phyloP scores from a whole-genome alignment of 2,797 vertebrate species.

The Oreortyx pictus region DNA sequence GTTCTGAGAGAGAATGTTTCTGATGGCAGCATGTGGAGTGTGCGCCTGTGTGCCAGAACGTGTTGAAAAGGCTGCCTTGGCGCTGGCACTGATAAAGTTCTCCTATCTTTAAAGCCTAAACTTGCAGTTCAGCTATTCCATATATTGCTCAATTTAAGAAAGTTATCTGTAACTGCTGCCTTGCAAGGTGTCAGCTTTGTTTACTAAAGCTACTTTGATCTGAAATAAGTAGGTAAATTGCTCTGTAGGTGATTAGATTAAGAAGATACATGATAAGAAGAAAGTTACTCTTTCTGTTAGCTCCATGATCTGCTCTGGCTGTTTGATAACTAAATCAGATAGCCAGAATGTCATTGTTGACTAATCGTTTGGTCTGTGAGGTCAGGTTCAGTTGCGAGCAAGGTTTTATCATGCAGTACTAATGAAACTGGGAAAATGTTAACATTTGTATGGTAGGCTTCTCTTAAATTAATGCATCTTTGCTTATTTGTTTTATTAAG shows the following conservation, averaged over 20 bases:
- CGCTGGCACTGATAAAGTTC: neutral
- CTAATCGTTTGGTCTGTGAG: neutral
- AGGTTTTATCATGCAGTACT: neutral
- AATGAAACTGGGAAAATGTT: neutral
- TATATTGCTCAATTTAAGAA: neutral
- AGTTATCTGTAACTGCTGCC: neutral
- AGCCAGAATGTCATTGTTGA: neutral
- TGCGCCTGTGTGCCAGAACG: neutral
- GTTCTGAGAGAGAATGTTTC: neutral
- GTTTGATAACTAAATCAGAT: neutral
- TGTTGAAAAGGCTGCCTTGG: neutral
- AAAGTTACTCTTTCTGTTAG: neutral
- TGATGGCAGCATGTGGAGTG: neutral
- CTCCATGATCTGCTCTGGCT: neutral
- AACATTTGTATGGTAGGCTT: neutral
- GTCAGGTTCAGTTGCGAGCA: neutral
- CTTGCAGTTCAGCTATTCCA: neutral
- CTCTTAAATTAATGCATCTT: neutral
- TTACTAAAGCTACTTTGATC: slow-evolving; percentile 21
- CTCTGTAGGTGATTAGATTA: neutral
- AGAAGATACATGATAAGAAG: neutral
- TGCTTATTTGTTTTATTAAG: neutral
- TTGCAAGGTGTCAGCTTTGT: neutral
- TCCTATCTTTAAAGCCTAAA: neutral
- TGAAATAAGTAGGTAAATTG: neutral